These are phyloP conservation scores for Ochotona curzoniae DNA, from an alignment of 2,113 vertebrate genomes.

Conservation along the genomic window DNA sequence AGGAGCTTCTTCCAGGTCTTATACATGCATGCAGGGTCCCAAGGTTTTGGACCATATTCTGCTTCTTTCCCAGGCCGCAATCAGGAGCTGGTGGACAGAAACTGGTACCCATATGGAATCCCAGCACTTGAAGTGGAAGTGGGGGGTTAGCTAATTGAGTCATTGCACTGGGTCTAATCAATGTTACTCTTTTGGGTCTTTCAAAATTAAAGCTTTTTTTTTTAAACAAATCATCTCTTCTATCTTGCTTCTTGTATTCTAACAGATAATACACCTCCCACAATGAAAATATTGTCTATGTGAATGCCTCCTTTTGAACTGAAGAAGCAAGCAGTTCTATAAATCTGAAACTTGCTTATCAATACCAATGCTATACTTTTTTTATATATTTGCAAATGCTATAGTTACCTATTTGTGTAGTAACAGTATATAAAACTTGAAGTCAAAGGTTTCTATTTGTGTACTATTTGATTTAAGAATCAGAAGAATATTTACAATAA, in stretches of 20 bases:
- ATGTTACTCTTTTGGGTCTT: not conserved
- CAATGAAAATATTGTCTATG: not conserved
- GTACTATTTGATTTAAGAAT: not conserved
- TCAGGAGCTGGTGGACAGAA: too few species aligned
- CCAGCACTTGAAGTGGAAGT: too few species aligned
- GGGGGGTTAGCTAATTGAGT: too few species aligned
- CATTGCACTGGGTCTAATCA: too few species aligned
- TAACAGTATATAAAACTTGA: not conserved
- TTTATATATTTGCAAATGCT: not conserved
- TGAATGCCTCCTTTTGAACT: not conserved
- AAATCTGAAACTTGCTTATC: not conserved
- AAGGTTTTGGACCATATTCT: too few species aligned
- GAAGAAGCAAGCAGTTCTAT: not conserved
- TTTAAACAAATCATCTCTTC: too few species aligned
- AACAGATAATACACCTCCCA: not conserved
- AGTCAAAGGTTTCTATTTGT: not conserved
- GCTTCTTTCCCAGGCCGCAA: too few species aligned
- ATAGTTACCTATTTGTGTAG: not conserved
- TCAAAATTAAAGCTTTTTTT: not conserved
- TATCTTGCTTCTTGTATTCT: not conserved
- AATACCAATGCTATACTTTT: not conserved
- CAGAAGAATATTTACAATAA: not conserved
- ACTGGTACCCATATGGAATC: too few species aligned
- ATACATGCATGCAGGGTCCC: too few species aligned
- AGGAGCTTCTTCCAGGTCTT: too few species aligned